Percentiles rank a stretch among this genome's conserved stretches.
Conservation (phyloP, 2,888 invertebrate genomes). For the Apodemia hepburni region DNA sequence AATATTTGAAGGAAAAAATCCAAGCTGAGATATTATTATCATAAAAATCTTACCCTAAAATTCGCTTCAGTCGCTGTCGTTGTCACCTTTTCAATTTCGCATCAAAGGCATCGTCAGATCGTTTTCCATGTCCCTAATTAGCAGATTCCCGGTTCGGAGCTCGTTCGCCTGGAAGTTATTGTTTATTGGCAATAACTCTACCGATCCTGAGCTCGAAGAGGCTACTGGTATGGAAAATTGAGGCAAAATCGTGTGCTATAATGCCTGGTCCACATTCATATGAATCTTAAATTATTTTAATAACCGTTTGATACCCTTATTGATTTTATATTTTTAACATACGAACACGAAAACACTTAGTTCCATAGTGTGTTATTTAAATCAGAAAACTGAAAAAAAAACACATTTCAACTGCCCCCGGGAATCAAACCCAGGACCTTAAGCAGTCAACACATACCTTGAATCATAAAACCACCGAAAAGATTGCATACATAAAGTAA, state of each 20-base stretch:
- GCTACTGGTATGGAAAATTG: conserved; percentile 72
- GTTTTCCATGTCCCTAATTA: conserved; percentile 72
- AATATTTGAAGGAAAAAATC: not conserved
- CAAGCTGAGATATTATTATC: not conserved
- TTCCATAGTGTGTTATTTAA: no score
- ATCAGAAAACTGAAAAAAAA: no score
- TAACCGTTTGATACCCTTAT: not conserved
- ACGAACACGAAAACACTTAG: no score
- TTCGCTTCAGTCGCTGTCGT: conserved; percentile 33
- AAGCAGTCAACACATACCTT: no score
- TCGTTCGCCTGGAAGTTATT: conserved; percentile 70
- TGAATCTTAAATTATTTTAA: conserved; percentile 39
- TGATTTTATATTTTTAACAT: no score
- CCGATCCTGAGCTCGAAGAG: conserved; percentile 46
- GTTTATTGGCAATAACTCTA: conserved; percentile 73
- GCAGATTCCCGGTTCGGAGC: conserved; percentile 58
- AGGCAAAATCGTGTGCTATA: conserved; percentile 56
- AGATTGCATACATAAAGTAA: no score
- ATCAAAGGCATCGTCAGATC: conserved; percentile 68
- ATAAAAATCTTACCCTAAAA: conserved; percentile 15
- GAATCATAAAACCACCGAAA: no score
- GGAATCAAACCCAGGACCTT: no score
- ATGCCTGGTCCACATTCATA: conserved; percentile 43
- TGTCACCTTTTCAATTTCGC: conserved; percentile 68
- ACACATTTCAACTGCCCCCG: no score